These are phyloP conservation scores for Aleadryas rufinucha DNA, from an alignment of 2,113 vertebrate genomes.

Conservation along the genomic window DNA sequence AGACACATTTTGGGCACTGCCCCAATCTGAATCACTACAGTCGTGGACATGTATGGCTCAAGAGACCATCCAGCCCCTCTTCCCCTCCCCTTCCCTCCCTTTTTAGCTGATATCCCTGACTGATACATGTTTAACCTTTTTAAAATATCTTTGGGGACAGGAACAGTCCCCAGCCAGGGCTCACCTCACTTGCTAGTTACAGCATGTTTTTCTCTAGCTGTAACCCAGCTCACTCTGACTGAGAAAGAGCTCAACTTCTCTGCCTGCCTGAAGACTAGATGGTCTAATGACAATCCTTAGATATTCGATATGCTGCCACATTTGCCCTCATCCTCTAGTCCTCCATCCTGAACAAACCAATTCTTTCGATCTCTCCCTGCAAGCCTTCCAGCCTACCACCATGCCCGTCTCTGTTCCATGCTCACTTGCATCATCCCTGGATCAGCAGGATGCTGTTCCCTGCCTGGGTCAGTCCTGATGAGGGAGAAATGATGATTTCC, in stretches of 20 bases:
- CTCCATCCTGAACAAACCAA: background rate
- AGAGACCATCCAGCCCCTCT: background rate
- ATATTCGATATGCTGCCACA: background rate
- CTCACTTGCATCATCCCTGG: background rate
- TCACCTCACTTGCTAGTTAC: background rate
- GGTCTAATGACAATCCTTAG: background rate
- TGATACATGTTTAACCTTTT: conserved; percentile 12
- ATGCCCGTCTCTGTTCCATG: background rate
- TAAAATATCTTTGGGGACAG: background rate
- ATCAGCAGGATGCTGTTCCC: rapidly evolving
- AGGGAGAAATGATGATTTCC: background rate
- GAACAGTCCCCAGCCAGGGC: background rate
- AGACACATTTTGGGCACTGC: conserved; percentile 39
- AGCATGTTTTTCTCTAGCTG: background rate
- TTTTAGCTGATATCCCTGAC: background rate
- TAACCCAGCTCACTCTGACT: background rate
- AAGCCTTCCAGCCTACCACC: background rate
- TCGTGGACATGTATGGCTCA: background rate
- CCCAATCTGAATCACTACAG: conserved; percentile 1
- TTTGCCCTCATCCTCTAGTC: background rate
- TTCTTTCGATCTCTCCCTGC: background rate
- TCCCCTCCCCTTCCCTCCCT: background rate
- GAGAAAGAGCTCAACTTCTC: background rate
- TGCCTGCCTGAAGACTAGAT: background rate
- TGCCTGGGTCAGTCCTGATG: background rate